Evolutionary conservation across 1,140 invertebrate species (phyloP).

Genomic region (Ruditapes philippinarum): DNA sequence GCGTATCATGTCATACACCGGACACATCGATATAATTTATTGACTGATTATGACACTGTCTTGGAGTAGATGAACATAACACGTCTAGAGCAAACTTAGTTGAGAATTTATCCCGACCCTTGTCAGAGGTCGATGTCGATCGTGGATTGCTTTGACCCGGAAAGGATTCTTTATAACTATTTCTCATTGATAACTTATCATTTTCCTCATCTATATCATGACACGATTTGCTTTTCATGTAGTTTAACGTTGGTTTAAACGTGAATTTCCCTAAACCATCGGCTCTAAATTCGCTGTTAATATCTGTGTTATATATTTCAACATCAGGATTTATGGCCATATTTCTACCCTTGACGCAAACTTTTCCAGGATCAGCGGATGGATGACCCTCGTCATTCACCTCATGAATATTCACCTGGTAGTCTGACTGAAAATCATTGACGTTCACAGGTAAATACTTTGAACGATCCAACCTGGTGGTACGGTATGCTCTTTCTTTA

Average conservation of each 20-base stretch:
- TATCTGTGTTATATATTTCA: conserved; percentile 21
- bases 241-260: conserved; percentile 54
- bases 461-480: neutral
- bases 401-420: too few species aligned
- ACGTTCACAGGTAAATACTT: neutral
- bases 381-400: too few species aligned
- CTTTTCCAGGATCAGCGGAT: neutral
- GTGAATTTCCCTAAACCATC: conserved; percentile 43
- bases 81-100: conserved; percentile 31
- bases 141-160: conserved; percentile 43
- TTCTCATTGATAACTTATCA: conserved; percentile 43
- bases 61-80: conserved; percentile 48
- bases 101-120: conserved; percentile 36
- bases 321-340: conserved; percentile 19
- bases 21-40: too few species aligned
- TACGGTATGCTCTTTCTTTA: neutral
- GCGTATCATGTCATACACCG: too few species aligned
- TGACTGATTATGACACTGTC: neutral
- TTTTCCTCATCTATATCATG: conserved; percentile 24
- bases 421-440: too few species aligned
- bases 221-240: conserved; percentile 1
- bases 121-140: conserved; percentile 45
- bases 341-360: neutral
- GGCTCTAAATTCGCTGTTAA: neutral
- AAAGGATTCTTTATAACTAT: conserved; percentile 56